Percentiles rank a stretch among this genome's conserved stretches.
These are phyloP conservation scores for Paedocypris sp. DNA, from an alignment of 2,113 vertebrate genomes.

Conservation along the genomic window DNA sequence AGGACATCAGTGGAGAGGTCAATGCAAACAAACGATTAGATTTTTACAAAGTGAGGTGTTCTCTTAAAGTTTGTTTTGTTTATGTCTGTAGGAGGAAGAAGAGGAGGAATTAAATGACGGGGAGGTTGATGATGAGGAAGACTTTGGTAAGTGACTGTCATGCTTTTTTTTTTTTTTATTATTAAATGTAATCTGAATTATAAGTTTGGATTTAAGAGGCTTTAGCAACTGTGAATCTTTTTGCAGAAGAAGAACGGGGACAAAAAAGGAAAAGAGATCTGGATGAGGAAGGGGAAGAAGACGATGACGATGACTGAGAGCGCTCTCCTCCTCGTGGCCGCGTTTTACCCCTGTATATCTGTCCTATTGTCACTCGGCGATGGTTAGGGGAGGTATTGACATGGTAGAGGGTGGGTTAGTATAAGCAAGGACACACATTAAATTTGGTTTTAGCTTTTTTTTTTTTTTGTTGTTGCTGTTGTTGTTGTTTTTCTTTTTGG, in stretches of 20 bases:
- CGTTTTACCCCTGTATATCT: constrained; percentile 78
- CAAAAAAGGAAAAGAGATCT: constrained; percentile 94
- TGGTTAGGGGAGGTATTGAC: constrained; percentile 70
- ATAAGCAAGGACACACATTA: constrained; percentile 58
- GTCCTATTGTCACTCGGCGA: constrained; percentile 74
- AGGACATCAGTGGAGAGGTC: constrained; percentile 46
- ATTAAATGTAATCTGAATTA: too few relatives aligned
- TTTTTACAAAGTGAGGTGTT: neutral
- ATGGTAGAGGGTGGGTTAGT: constrained; percentile 49
- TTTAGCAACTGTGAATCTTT: too few relatives aligned
- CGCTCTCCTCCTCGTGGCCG: constrained; percentile 65
- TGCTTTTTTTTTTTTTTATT: too few relatives aligned
- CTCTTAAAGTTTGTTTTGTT: neutral
- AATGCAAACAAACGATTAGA: neutral
- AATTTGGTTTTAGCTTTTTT: constrained; percentile 40
- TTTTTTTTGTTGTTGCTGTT: constrained; percentile 53
- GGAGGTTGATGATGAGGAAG: constrained; percentile 54
- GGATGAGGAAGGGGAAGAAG: constrained; percentile 88
- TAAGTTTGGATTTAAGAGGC: too few relatives aligned
- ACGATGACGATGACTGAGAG: constrained; percentile 78
- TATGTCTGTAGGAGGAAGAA: constrained; percentile 27
- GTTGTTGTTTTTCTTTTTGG: constrained; percentile 13
- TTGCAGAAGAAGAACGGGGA: constrained; percentile 73
- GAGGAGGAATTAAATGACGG: constrained; percentile 37
- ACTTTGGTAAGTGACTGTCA: constrained; percentile 56